Evolutionary conservation across 2,113 vertebrate genomes (phyloP).

Genomic region (Ahaetulla prasina): DNA sequence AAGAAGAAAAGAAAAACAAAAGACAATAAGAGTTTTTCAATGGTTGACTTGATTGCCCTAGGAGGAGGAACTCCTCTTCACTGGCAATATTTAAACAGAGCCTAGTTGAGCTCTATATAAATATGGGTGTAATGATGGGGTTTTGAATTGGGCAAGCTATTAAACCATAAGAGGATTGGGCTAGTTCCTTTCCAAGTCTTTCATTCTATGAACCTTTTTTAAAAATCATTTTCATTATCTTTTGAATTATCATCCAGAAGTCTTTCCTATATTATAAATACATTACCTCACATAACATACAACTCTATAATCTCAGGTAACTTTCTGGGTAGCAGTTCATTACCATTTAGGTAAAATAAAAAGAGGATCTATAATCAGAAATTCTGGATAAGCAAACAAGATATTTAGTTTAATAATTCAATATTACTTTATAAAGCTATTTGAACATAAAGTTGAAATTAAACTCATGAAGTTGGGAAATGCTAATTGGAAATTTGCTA

Average conservation of each 20-base stretch:
- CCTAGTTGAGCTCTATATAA: background rate
- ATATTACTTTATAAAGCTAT: background rate
- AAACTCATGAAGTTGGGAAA: background rate
- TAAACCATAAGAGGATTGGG: background rate
- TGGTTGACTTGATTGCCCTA: background rate
- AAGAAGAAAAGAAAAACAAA: background rate
- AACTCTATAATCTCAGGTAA: background rate
- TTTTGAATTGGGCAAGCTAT: background rate
- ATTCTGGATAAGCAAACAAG: background rate
- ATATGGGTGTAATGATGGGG: background rate
- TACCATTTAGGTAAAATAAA: background rate
- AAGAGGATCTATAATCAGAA: background rate
- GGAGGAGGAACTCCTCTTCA: background rate
- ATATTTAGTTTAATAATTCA: background rate
- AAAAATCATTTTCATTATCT: background rate
- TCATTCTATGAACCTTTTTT: background rate
- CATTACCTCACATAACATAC: background rate
- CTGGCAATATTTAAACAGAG: background rate
- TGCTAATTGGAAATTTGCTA: background rate
- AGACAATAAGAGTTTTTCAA: background rate
- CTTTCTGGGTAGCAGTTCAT: background rate
- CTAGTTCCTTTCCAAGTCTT: background rate
- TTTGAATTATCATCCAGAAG: background rate
- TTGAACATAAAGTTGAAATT: background rate
- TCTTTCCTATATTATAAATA: background rate